Conservation (phyloP, 2,888 invertebrate genomes). For the Lithophane semibrunnea region DNA sequence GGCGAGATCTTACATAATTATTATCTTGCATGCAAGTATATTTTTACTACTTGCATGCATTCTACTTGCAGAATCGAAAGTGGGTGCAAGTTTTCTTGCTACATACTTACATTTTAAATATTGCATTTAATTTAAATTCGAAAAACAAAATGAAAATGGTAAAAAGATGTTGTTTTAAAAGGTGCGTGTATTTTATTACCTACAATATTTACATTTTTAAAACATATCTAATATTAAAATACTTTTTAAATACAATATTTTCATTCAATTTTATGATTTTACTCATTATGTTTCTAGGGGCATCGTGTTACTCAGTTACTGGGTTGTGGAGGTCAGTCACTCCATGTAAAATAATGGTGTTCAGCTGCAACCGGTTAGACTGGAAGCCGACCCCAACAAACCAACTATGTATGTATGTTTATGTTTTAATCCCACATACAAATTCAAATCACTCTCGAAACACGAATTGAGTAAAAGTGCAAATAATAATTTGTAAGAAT, state of each 20-base stretch:
- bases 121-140: not conserved
- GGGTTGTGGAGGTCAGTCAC: not conserved
- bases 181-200: not conserved
- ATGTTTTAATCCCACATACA: not conserved
- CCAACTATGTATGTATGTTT: not conserved
- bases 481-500: not conserved
- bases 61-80: constrained; percentile 14
- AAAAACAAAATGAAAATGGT: not conserved
- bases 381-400: not conserved
- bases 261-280: not conserved
- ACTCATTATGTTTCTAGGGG: not conserved
- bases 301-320: not conserved
- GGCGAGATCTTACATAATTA: constrained; percentile 1
- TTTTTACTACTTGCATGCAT: not conserved
- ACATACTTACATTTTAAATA: not conserved
- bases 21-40: constrained; percentile 9
- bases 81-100: not conserved
- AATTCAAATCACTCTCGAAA: constrained; percentile 1
- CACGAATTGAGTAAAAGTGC: not conserved
- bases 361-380: not conserved
- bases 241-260: constrained; percentile 1
- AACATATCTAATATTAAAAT: constrained; percentile 6
- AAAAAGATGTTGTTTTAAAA: not conserved
- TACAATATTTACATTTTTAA: constrained; percentile 27
- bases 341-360: not conserved